Evolutionary conservation across 2,797 vertebrate species (phyloP), one percentile per base, ranked within the genome.

Genomic region (Lutjanus argentimaculatus): DNA sequence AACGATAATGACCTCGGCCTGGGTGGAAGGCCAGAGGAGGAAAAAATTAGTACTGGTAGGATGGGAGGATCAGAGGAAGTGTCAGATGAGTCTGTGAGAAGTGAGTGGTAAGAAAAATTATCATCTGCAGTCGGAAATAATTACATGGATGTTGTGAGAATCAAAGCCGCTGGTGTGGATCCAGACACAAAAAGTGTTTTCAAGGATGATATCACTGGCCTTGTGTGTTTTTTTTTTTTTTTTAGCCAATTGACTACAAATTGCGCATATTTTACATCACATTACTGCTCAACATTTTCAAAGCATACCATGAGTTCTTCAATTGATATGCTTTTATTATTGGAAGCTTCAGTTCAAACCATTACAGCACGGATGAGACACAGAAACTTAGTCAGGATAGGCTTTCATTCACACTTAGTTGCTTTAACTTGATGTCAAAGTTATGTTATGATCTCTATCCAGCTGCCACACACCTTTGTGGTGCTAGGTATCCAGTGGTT

Each of bases 1-100:
- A 91, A 77, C 62, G 51, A 68, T 74, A 76, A 75, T 91, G 82
- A 84, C 71, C 83, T 92, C 83, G 25, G 78, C 55, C 46, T 65
- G 57, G 45, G 45, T 65, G 72, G 53, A 75, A 46, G 74, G 53
- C 63, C 58, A 61, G 77, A 79, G 59, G 56, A 14, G 6, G 12
- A 13, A 55, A 49, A 43, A 48, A 74, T 73, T 10, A 67, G 64
- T 12, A 10, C 67, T 61, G 49, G 58, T 69, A 12, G 43, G 25
- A 81, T 75, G 82, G 78, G 77, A 88, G 83, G 82, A 90, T 88
- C 72, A 82, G 67, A 86, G 80, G 51, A 72, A 66, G 70, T 49
- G 56, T 67, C 78, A 49, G 57, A 85, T 22, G 70, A 62, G 69
- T 17, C 68, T 85, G 68, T 83, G 58, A 75, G 55, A 75, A 80